Evolutionary conservation across 2,797 vertebrate genomes (phyloP).

Genomic region (Enteromius viviparus): DNA sequence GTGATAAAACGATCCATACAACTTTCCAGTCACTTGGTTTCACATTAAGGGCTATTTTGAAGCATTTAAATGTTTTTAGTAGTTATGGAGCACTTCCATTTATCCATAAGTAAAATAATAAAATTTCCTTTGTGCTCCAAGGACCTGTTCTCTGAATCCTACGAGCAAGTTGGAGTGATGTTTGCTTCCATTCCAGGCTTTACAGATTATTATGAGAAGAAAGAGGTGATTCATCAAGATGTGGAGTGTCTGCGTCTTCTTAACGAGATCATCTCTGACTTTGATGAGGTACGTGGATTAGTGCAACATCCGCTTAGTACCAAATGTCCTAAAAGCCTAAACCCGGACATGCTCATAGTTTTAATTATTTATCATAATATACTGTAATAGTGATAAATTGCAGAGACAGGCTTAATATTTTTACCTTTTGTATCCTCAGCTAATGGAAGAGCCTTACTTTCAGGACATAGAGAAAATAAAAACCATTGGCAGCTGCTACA

Average conservation of each 20-base stretch:
- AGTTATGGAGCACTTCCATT: not conserved
- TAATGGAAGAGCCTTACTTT: constrained; percentile 79
- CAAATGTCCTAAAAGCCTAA: constrained; percentile 13
- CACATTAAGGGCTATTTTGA: not conserved
- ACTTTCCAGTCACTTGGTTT: not conserved
- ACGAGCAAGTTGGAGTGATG: constrained; percentile 84
- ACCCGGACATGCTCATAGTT: not conserved
- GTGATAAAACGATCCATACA: not conserved
- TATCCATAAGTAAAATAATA: not conserved
- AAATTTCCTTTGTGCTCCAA: constrained; percentile 3
- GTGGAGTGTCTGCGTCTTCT: constrained; percentile 87
- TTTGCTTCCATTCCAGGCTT: constrained; percentile 89
- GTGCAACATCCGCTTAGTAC: not conserved
- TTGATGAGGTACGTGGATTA: constrained; percentile 73
- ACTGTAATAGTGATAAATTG: not conserved
- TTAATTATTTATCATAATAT: not conserved
- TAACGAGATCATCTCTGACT: constrained; percentile 86
- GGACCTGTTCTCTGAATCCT: constrained; percentile 83
- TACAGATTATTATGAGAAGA: constrained; percentile 83
- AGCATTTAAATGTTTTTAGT: not conserved
- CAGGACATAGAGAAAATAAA: constrained; percentile 87
- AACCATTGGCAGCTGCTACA: constrained; percentile 87
- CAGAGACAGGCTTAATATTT: not conserved
- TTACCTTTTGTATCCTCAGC: constrained; percentile 39
- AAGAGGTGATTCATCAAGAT: constrained; percentile 84